Evolutionary conservation across 2,797 vertebrate species (phyloP).

Genomic region (Denticeps clupeoides): DNA sequence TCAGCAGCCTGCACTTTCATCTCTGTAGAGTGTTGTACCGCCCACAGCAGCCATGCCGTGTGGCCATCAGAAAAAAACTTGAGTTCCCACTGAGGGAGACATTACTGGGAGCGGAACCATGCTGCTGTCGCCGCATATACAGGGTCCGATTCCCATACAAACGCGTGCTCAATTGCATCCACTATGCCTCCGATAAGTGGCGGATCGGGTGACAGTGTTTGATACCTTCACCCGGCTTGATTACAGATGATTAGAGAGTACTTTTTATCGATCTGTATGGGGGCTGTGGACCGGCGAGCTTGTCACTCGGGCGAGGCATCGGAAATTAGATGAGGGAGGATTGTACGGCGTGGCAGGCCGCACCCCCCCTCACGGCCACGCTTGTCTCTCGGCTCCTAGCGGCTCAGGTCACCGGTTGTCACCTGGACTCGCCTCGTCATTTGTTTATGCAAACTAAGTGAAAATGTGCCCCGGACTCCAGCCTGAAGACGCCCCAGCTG

Average conservation of each 20-base stretch:
- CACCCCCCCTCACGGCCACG: too few relatives aligned
- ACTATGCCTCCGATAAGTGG: constrained; percentile 14
- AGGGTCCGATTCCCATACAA: background rate
- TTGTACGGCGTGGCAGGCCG: too few relatives aligned
- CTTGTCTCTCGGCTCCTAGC: background rate
- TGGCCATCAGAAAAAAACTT: constrained; percentile 6
- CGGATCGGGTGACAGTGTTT: constrained; percentile 36
- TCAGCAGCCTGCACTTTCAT: too few relatives aligned
- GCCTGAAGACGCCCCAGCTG: too few relatives aligned
- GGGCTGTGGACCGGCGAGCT: constrained; percentile 30
- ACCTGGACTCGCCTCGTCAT: too few relatives aligned
- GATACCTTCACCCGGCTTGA: constrained; percentile 45
- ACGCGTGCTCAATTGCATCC: constrained; percentile 2
- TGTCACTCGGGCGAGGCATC: constrained; percentile 28
- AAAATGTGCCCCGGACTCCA: too few relatives aligned
- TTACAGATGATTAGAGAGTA: constrained; percentile 45
- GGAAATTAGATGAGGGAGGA: constrained; percentile 37
- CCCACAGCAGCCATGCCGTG: too few relatives aligned
- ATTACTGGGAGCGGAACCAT: constrained; percentile 6
- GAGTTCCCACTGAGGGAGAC: constrained; percentile 9
- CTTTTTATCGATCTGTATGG: constrained; percentile 57
- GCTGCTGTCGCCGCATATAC: background rate
- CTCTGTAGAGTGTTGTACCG: too few relatives aligned
- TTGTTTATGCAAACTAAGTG: too few relatives aligned
- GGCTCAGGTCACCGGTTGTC: too few relatives aligned